These are phyloP conservation scores for Halictus rubicundus DNA, from an alignment of 1,140 invertebrate genomes.

Conservation along the genomic window DNA sequence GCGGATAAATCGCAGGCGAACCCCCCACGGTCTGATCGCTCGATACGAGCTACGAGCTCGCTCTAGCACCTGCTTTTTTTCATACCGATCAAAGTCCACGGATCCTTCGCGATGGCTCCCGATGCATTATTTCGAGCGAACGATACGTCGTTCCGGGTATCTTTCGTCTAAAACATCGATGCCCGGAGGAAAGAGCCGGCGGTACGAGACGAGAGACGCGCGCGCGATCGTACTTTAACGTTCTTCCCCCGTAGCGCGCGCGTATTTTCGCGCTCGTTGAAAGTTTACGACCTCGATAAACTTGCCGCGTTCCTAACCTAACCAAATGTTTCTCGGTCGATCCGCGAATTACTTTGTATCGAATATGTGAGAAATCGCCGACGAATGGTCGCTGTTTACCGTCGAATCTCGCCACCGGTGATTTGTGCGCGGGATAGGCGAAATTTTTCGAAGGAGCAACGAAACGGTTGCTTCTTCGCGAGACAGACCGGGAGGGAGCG, in stretches of 20 bases:
- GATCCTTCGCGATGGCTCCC: not conserved
- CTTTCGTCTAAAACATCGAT: conserved; percentile 16
- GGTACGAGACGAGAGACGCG: not conserved
- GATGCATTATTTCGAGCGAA: conserved; percentile 36
- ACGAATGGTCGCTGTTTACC: not conserved
- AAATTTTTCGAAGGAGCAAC: too few relatives aligned
- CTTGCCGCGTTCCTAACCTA: conserved; percentile 39
- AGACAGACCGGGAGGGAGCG: too few relatives aligned
- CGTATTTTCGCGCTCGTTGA: conserved; percentile 46
- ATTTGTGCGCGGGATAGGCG: too few relatives aligned
- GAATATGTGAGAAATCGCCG: conserved; percentile 1
- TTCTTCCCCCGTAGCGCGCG: conserved; percentile 41
- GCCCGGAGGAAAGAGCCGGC: not conserved
- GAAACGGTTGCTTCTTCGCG: too few relatives aligned
- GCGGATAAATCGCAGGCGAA: conserved; percentile 62
- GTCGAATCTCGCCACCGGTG: too few relatives aligned
- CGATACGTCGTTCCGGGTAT: not conserved
- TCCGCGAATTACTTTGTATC: conserved; percentile 27
- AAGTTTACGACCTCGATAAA: conserved; percentile 45
- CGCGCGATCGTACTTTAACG: conserved; percentile 31
- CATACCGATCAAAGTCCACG: conserved; percentile 31
- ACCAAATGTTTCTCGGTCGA: conserved; percentile 35
- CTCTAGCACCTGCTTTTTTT: conserved; percentile 39
- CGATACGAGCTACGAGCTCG: conserved; percentile 11
- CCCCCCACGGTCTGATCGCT: conserved; percentile 52